Evolutionary conservation across 2,888 invertebrate genomes (phyloP).

Genomic region (Aleiodes leptofemur): DNA sequence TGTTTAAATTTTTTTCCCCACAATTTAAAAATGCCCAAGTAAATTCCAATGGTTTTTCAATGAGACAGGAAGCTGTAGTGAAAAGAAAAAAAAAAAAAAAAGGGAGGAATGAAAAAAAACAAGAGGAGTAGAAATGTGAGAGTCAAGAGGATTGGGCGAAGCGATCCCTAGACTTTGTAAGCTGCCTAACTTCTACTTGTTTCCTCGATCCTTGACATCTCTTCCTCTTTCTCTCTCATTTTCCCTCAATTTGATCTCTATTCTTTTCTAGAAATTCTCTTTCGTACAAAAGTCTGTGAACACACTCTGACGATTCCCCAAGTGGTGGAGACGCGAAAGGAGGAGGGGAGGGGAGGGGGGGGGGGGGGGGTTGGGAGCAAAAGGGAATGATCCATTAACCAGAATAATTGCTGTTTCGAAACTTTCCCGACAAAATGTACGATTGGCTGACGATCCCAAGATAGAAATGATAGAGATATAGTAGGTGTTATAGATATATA

Average conservation of each 20-base stretch:
- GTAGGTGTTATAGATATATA: slow-evolving; percentile 13
- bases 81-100: not conserved
- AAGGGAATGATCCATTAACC: slow-evolving; percentile 64
- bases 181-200: slow-evolving; percentile 38
- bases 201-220: slow-evolving; percentile 33
- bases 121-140: slow-evolving; percentile 18
- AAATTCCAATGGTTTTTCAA: slow-evolving; percentile 15
- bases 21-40: slow-evolving; percentile 14
- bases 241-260: slow-evolving; percentile 7
- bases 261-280: slow-evolving; percentile 24
- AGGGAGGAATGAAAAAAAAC: slow-evolving; percentile 4
- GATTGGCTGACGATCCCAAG: slow-evolving; percentile 60
- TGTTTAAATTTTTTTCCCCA: not conserved
- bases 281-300: slow-evolving; percentile 49
- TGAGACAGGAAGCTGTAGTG: not conserved
- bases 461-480: not conserved
- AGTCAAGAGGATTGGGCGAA: slow-evolving; percentile 28
- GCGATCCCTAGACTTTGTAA: slow-evolving; percentile 30
- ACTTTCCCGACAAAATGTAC: slow-evolving; percentile 68
- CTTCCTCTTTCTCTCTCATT: not conserved
- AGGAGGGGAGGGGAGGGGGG: not conserved
- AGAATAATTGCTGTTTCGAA: slow-evolving; percentile 68
- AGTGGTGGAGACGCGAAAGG: not conserved
- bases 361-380: not conserved
- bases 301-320: slow-evolving; percentile 64